Evolutionary conservation across 1,140 invertebrate genomes (phyloP), one percentile per base, ranked within the genome.

Genomic region (Drosophila murphyi): DNA sequence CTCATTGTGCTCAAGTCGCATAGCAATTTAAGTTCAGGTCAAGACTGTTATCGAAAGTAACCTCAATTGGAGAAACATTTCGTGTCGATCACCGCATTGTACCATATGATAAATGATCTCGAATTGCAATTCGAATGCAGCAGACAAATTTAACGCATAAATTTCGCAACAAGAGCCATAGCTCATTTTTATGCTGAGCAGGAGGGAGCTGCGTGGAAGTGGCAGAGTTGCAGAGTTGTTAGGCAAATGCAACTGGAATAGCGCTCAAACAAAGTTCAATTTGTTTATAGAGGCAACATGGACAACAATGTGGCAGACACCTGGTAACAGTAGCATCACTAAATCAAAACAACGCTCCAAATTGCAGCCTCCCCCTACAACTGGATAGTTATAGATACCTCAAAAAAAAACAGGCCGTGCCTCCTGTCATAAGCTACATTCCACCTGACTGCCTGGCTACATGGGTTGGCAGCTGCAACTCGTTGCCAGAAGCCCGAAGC

Each of bases 281-380:
- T 47, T 59, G 39, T 43, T 43, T n/a, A 43, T 43, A n/a, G 39
- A 43, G 39, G 4, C 39, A 43, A n/a, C 10, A 10, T 37, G 39
- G 39, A 43, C 39, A 43, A 43, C 10, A 43, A 43, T 20, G 20
- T 20, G 20, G 20, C 20, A 20, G 20, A 20, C 1, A 20, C 20
- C 1, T 20, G 20, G 20, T 20, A 20, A 43, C 39, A 20, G 55
- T 41, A 28, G 45, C n/a, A 29, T 31, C 54, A 67, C 62, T 72
- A 72, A 72, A 72, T 72, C 70, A 72, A 67, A 72, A 72, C 70
- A 72, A 65, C 57, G 61, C 41, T 41, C 39, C 5, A 52, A 60
- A 12, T 37, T 43, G 29, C 28, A 41, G 5, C 3, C 43, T 2
- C 10, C 20, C 10, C 50, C 3, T 37, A 2, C 35, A 37, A 20